Conservation (phyloP, 2,888 invertebrate genomes). For the Sussaba pulchella region DNA sequence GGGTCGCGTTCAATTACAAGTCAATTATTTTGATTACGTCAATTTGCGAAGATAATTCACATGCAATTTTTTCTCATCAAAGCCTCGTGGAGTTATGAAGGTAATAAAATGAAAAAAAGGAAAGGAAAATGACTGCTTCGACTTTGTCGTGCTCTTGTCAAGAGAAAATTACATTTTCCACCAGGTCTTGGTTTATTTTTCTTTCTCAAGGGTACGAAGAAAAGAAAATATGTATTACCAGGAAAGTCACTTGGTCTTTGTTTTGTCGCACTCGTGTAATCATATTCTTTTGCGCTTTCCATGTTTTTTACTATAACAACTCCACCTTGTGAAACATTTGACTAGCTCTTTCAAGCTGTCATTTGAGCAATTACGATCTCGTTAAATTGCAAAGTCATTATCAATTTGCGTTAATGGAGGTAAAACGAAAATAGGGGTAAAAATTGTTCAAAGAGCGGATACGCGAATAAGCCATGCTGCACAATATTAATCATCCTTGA, state of each 20-base stretch:
- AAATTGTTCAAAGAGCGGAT: slow-evolving; percentile 48
- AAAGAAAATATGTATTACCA: not conserved
- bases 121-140: not conserved
- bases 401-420: slow-evolving; percentile 50
- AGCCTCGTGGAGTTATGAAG: not conserved
- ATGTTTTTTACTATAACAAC: not conserved
- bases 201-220: not conserved
- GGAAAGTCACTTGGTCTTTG: slow-evolving; percentile 12
- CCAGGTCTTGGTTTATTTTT: not conserved
- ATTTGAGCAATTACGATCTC: slow-evolving; percentile 71
- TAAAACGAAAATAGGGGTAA: not conserved
- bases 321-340: slow-evolving; percentile 56
- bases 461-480: slow-evolving; percentile 39
- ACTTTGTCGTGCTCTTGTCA: not conserved
- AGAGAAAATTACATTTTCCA: not conserved
- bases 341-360: slow-evolving; percentile 65
- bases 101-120: not conserved
- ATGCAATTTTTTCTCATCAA: not conserved
- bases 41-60: not conserved
- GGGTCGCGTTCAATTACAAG: slow-evolving; percentile 25
- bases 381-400: slow-evolving; percentile 53
- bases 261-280: slow-evolving; percentile 55
- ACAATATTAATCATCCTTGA: not conserved
- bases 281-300: not conserved
- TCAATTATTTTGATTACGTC: slow-evolving; percentile 7